These are phyloP conservation scores for Drosophila nigrodunni DNA, from an alignment of 1,140 invertebrate species.

Conservation along the genomic window DNA sequence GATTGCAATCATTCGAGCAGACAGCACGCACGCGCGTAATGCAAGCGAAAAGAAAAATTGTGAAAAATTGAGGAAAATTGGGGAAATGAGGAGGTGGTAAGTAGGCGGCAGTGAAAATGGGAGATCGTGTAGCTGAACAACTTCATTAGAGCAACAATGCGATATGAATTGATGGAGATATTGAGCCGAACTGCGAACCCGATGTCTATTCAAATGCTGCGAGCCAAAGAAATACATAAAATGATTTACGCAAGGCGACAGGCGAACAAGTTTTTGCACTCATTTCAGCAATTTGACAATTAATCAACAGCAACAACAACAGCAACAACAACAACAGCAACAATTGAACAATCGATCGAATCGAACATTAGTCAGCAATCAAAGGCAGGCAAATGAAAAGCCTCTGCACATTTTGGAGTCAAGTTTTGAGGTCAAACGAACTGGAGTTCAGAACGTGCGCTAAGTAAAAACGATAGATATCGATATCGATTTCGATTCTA, in stretches of 20 bases:
- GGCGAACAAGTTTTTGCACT: constrained; percentile 80
- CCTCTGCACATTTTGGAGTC: constrained; percentile 33
- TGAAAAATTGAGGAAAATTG: constrained; percentile 5
- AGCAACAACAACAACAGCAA: constrained; percentile 38
- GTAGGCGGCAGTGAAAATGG: constrained; percentile 21
- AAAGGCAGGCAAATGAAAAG: constrained; percentile 50
- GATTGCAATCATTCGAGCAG: constrained; percentile 76
- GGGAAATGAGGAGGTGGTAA: constrained; percentile 4
- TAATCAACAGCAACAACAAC: constrained; percentile 74
- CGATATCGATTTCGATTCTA: constrained; percentile 50
- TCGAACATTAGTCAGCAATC: constrained; percentile 72
- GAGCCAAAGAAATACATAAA: constrained; percentile 22
- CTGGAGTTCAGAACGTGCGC: constrained; percentile 75
- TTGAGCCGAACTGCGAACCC: constrained; percentile 29
- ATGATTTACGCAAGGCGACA: constrained; percentile 77
- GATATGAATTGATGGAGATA: constrained; percentile 23
- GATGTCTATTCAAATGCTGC: constrained; percentile 21
- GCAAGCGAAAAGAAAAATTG: constrained; percentile 18
- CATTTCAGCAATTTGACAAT: constrained; percentile 83
- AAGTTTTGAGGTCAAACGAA: constrained; percentile 53
- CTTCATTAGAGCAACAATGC: constrained; percentile 64
- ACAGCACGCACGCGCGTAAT: constrained; percentile 79
- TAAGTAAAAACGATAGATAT: constrained; percentile 59
- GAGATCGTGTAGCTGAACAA: constrained; percentile 48
- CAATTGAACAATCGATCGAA: constrained; percentile 48